These are phyloP conservation scores for Drosophila kambysellisi DNA, from an alignment of 2,888 invertebrate genomes.

Conservation along the genomic window DNA sequence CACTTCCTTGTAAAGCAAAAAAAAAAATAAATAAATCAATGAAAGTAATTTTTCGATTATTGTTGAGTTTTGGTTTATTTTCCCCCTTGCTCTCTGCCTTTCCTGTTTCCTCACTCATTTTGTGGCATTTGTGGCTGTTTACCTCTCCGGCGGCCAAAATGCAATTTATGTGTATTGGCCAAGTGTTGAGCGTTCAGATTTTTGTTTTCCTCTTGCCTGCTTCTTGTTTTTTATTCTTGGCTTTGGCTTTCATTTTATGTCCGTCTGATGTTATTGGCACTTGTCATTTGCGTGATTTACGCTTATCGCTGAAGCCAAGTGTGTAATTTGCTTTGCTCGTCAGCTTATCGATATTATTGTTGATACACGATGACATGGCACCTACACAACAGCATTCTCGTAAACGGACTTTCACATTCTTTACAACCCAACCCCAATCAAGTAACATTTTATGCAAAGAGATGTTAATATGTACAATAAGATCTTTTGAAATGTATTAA, in stretches of 20 bases:
- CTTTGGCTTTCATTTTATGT: conserved; percentile 44
- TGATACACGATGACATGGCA: conserved; percentile 18
- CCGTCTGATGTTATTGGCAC: conserved; percentile 67
- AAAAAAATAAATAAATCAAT: conserved; percentile 19
- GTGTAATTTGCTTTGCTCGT: conserved; percentile 64
- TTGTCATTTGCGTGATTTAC: conserved; percentile 77
- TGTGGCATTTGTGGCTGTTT: conserved; percentile 75
- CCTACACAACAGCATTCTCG: conserved; percentile 5
- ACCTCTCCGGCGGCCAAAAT: conserved; percentile 77
- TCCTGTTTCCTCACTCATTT: conserved; percentile 31
- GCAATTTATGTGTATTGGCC: conserved; percentile 71
- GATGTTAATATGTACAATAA: not conserved
- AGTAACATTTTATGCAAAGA: not conserved
- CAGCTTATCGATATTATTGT: conserved; percentile 42
- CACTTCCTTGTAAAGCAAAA: not conserved
- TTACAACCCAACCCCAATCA: not conserved
- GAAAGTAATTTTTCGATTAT: conserved; percentile 76
- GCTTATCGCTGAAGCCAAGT: conserved; percentile 67
- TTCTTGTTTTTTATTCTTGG: conserved; percentile 29
- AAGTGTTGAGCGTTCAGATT: conserved; percentile 51
- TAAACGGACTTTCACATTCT: not conserved
- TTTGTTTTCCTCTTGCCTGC: conserved; percentile 22
- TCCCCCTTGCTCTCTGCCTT: conserved; percentile 4
- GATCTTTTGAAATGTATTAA: not conserved
- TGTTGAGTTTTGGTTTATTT: conserved; percentile 74